Percentiles rank a stretch among this genome's conserved stretches.
phyloP scores from a whole-genome alignment of 2,113 vertebrate genomes.

The pig (Sus scrofa) region DNA sequence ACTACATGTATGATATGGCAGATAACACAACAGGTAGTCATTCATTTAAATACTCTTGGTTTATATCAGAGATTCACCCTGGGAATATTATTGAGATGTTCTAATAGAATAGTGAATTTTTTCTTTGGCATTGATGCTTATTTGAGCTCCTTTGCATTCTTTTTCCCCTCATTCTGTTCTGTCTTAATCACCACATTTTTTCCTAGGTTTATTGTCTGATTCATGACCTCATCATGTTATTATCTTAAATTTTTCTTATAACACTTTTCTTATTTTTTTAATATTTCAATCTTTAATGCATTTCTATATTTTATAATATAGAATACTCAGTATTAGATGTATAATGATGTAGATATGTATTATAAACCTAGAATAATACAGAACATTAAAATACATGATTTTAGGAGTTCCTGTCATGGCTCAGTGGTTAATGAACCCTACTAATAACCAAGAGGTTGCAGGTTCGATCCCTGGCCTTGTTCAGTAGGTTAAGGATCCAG shows the following conservation, averaged over 20 bases:
- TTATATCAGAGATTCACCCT: conserved; percentile 2
- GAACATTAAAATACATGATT: not conserved
- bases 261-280: not conserved
- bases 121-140: not conserved
- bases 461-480: no score
- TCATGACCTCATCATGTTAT: not conserved
- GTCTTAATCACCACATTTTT: not conserved
- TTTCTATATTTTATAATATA: not conserved
- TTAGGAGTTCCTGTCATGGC: not conserved
- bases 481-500: no score
- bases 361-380: not conserved
- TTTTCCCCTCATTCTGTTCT: not conserved
- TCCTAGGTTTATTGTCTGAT: not conserved
- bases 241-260: not conserved
- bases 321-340: not conserved
- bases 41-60: conserved; percentile 21
- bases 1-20: conserved; percentile 99
- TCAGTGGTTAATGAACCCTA: no score
- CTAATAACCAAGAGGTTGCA: no score
- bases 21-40: conserved; percentile 94
- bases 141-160: conserved; percentile 23
- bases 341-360: not conserved
- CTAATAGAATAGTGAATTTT: not conserved
- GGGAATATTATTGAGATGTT: not conserved
- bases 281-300: conserved; percentile 28